Evolutionary conservation across 2,113 vertebrate genomes (phyloP), one percentile per base, ranked within the genome.

Genomic region (Mastomys natalensis): DNA sequence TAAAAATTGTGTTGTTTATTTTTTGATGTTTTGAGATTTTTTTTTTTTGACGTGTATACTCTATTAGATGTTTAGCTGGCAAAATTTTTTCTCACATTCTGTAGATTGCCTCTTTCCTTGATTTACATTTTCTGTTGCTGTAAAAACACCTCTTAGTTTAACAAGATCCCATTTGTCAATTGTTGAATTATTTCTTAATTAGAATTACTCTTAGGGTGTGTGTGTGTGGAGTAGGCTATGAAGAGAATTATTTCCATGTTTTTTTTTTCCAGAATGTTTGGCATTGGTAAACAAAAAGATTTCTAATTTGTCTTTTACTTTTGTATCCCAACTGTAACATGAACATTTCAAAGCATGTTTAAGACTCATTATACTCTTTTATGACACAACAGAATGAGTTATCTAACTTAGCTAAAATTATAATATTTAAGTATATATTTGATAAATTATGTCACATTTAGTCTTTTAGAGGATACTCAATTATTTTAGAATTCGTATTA

Each of bases 381-480:
- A 84, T 77, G 53, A 76, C 58, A 34, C 8, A 82, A 62, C 9
- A 73, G 62, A 93, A 3, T 86, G 80, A 12, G 48, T 5, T 85
- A 31, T 87, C 29, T 84, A 78, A 89, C 3, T 73, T 62, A 90
- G 87, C 22, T 78, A 93, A 85, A 95, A 90, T 92, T 92, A 68
- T 78, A 17, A 40, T 87, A 68, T 74, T 19, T 92, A 68, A 82
- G 29, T 73, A 85, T 16, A 80, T 90, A 82, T 64, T 97, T 97
- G 31, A 91, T 87, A 87, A 77, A 58, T 26, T 58, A 86, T n/a
- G 96, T 58, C 45, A 94, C 21, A 16, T 78, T 92, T 31, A 68
- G 15, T 87, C 9, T 10, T 64, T 37, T 77, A 85, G 29, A 93
- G 40, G 72, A 93, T 2, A 77, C 5, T 91, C 37, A 70, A 43